Conservation (phyloP, 2,797 vertebrate genomes). For the Babyrousa celebensis region DNA sequence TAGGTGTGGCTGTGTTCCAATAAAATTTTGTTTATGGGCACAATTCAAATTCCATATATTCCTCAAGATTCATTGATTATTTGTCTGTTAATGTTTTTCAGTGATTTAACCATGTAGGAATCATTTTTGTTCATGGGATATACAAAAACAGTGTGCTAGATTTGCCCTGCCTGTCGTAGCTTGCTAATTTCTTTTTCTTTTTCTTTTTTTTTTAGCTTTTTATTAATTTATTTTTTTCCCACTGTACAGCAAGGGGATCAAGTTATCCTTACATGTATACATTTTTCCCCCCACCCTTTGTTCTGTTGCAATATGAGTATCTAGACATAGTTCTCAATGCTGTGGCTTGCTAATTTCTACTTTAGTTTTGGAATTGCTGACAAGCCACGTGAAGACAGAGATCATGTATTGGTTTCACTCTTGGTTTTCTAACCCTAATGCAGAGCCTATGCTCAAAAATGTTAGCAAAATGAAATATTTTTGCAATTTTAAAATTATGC, state of each 20-base stretch:
- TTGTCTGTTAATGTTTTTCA: not conserved
- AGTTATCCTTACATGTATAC: no score
- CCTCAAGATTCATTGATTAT: slow-evolving; percentile 17
- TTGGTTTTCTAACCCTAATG: slow-evolving; percentile 46
- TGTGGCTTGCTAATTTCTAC: not conserved
- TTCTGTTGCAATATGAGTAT: no score
- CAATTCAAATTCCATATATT: not conserved
- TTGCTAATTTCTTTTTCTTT: not conserved
- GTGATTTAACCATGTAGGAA: slow-evolving; percentile 15
- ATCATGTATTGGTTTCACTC: slow-evolving; percentile 9
- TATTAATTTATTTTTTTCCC: no score
- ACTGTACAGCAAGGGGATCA: no score
- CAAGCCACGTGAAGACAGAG: not conserved
- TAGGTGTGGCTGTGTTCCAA: not conserved
- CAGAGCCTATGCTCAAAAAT: not conserved
- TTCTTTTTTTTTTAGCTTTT: no score
- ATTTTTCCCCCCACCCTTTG: no score
- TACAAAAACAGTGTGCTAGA: slow-evolving; percentile 5
- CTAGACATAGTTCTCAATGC: not conserved
- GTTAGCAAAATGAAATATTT: slow-evolving; percentile 57
- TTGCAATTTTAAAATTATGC: slow-evolving; percentile 33
- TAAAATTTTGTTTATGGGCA: not conserved
- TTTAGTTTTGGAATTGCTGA: not conserved
- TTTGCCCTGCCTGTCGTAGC: not conserved
- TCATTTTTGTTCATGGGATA: not conserved